Conservation (phyloP, 2,797 vertebrate species). For the Vespertilio murinus region DNA sequence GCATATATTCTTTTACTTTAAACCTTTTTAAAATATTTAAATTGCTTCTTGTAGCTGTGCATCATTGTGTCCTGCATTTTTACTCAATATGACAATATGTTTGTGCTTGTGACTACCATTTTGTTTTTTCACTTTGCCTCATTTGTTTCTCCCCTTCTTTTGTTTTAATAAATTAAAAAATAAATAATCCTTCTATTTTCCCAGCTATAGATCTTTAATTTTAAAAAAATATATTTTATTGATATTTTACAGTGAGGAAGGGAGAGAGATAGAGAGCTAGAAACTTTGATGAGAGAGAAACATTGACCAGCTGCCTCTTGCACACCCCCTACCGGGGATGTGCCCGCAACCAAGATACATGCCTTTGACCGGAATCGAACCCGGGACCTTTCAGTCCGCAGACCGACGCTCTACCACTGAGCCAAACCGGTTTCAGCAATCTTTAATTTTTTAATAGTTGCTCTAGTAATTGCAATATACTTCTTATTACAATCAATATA, state of each 20-base stretch:
- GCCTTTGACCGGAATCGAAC: too few species aligned
- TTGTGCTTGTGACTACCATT: not conserved
- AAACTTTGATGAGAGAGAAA: too few species aligned
- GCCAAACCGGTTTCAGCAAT: too few species aligned
- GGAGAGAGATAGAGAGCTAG: too few species aligned
- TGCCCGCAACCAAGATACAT: too few species aligned
- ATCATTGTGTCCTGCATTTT: not conserved
- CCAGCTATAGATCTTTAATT: slow-evolving; percentile 12
- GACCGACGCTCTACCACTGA: too few species aligned
- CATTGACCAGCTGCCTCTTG: too few species aligned
- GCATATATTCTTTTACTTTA: not conserved
- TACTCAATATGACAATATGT: not conserved
- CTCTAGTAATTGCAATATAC: not conserved
- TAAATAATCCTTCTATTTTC: not conserved
- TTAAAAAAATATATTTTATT: too few species aligned
- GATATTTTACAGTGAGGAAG: too few species aligned
- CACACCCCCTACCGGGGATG: too few species aligned
- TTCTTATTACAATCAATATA: not conserved
- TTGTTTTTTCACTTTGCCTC: slow-evolving; percentile 22
- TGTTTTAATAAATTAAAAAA: not conserved
- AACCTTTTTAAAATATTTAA: slow-evolving; percentile 28
- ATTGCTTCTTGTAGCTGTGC: not conserved
- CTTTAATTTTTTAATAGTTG: not conserved
- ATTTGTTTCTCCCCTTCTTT: not conserved
- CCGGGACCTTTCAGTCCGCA: too few species aligned